Base-by-base conservation (phyloP, 2,797 vertebrate genomes). In the Alosa sapidissima region DNA sequence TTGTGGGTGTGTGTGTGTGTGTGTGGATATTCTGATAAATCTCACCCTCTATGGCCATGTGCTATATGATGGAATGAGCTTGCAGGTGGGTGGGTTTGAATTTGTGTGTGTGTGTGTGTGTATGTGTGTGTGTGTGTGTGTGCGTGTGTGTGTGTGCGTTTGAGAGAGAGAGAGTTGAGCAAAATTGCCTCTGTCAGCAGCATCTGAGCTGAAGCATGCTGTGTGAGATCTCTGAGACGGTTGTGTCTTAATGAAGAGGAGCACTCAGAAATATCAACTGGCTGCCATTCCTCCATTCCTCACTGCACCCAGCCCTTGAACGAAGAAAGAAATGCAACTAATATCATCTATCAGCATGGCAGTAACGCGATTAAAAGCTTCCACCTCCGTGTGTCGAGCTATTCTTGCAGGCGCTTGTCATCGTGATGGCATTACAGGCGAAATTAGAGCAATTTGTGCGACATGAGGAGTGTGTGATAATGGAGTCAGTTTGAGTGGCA, bases 1-100 rank as follows among this genome's bases (percentile, higher is more conserved):
- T 86, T 86, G 86, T 87, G 60, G n/a, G 21, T 8, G 62, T 16
- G 10, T 2, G 65, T 47, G 52, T 68, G 28, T 14, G 33, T 72
- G 28, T 62, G 19, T 62, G 58, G 8, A 62, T 62, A 62, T 62
- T 62, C 58, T 24, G 3, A 62, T 21, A 10, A 51, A n/a, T 6
- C 41, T 41, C 41, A 41, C 41, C 41, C 58, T 62, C 0, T 24
- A n/a, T 58, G 55, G 19, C 55, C 55, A 58, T 10, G 10, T 72
- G 65, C 33, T 33, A 16, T 41, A 41, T 33, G 28, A 33, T 10
- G 36, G 65, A 2, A 14, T 33, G 65, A 68, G 28, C 2, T 14
- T 65, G 33, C 65, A 41, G 65, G 65, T 72, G 11, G 28, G 11
- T 11, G 10, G 60, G n/a, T 65, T 28, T 28, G 24, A 24, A 11